Percentiles rank a stretch among this genome's conserved stretches.
Evolutionary conservation across 1,140 invertebrate genomes (phyloP).

Genomic region (Conus ventricosus): DNA sequence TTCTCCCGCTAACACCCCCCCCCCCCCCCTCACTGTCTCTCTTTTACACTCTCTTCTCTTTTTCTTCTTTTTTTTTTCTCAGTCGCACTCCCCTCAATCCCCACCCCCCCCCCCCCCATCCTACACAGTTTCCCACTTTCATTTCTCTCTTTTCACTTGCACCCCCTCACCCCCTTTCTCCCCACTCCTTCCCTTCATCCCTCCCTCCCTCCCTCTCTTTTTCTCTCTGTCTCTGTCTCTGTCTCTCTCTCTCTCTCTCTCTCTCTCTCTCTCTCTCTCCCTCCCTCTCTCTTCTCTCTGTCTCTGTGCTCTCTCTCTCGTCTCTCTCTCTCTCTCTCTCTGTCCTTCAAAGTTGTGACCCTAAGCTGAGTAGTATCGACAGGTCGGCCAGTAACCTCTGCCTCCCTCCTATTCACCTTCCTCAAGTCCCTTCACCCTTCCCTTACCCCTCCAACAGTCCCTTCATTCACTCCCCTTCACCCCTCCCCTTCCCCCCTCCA

Average conservation of each 20-base stretch:
- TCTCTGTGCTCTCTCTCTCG: not conserved
- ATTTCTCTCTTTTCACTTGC: not conserved
- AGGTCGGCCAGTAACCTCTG: no score
- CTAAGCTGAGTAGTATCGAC: no score
- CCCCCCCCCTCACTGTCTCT: no score
- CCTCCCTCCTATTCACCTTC: no score
- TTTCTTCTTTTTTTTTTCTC: no score
- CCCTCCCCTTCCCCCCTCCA: no score
- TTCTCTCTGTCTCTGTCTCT: slow-evolving; percentile 10
- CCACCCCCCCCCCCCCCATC: no score
- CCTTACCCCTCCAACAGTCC: no score
- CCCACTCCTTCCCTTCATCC: not conserved
- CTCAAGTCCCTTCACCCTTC: no score
- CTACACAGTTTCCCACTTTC: not conserved
- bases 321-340: slow-evolving; percentile 29
- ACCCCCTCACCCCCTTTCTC: not conserved
- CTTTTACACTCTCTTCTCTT: no score
- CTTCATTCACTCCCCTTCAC: no score
- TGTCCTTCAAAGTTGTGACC: not conserved
- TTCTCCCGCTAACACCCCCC: not conserved
- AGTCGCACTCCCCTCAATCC: no score
- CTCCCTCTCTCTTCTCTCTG: slow-evolving; percentile 1
- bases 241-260: not conserved
- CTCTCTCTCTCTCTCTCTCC: not conserved
- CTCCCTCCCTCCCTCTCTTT: not conserved